Base-by-base conservation (phyloP, 2,113 vertebrate species). In the Sebastes fasciatus region DNA sequence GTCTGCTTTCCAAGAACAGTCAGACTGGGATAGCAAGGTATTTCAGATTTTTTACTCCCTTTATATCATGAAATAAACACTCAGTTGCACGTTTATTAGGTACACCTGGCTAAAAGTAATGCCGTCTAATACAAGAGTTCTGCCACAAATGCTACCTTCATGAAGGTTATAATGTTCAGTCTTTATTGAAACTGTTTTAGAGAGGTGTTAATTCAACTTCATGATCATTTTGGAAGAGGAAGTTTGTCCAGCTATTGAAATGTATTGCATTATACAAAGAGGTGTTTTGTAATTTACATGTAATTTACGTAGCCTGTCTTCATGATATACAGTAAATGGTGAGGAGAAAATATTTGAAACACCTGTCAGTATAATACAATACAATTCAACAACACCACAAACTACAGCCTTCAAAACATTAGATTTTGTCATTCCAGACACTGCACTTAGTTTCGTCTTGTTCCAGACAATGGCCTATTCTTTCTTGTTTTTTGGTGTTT, bases 11-110 rank as follows among this genome's bases (percentile, higher is more conserved):
- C 57, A 75, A 7, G 68, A 88, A 4, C 79, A 89, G 42, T 80
- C 85, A 0, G 80, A 85, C 60, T 89, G 40, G 16, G 86, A 90
- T 86, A 93, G 85, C 49, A 78, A 89, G 93, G 95, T 94, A 91
- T 60, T 61, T 6, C 17, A 49, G 23, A 26, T 52, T 4, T 17
- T 42, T 17, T 61, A 6, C 13, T 51, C 2, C 17, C 12, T 51
- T 60, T 21, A 4, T 5, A 3, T 46, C 1, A 57, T 55, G 1
- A 46, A 19, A 45, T 34, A n/a, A 23, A 8, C 19, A 49, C 11
- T 67, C 16, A 9, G 1, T 34, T 10, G 1, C 2, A 0, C 63
- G 1, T 77, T 54, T 21, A 16, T 64, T 11, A 26, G 26, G 26
- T 26, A 26, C n/a, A n/a, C 26, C 2, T 26, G 26, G 26, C 26